Percentiles rank a stretch among this genome's conserved stretches.
Evolutionary conservation across 1,140 invertebrate genomes (phyloP).

Genomic region (Whitmania pigra): DNA sequence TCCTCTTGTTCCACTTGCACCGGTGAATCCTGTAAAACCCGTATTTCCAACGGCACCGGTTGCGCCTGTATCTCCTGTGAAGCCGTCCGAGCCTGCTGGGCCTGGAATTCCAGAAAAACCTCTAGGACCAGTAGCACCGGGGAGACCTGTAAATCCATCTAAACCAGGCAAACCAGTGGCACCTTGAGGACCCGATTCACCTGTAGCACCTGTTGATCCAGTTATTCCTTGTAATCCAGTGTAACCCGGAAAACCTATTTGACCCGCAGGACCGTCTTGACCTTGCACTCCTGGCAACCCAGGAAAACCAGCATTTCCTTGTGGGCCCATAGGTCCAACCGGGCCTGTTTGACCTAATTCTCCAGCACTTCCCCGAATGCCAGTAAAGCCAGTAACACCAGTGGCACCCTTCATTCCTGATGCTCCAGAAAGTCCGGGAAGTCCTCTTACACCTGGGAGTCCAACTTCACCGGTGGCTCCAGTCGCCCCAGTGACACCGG

Average conservation of each 20-base stretch:
- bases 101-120: background rate
- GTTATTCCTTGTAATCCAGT: background rate
- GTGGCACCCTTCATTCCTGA: slow-evolving; percentile 8
- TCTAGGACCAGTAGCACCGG: background rate
- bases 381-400: slow-evolving; percentile 1
- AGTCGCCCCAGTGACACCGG: background rate
- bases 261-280: background rate
- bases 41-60: background rate
- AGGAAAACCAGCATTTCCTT: background rate
- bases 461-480: slow-evolving; percentile 12
- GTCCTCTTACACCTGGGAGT: background rate
- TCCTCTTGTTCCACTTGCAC: background rate
- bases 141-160: slow-evolving; percentile 10
- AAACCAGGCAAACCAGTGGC: background rate
- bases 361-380: background rate
- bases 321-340: background rate
- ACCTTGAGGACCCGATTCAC: slow-evolving; percentile 5
- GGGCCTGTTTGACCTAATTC: background rate
- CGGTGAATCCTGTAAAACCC: background rate
- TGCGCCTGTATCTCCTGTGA: background rate
- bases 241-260: background rate
- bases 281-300: background rate
- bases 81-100: background rate
- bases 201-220: slow-evolving; percentile 12
- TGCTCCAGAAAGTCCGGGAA: slow-evolving; percentile 12